phyloP scores from a whole-genome alignment of 92 coral and sea anemone species.

The Diadumene lineata region DNA sequence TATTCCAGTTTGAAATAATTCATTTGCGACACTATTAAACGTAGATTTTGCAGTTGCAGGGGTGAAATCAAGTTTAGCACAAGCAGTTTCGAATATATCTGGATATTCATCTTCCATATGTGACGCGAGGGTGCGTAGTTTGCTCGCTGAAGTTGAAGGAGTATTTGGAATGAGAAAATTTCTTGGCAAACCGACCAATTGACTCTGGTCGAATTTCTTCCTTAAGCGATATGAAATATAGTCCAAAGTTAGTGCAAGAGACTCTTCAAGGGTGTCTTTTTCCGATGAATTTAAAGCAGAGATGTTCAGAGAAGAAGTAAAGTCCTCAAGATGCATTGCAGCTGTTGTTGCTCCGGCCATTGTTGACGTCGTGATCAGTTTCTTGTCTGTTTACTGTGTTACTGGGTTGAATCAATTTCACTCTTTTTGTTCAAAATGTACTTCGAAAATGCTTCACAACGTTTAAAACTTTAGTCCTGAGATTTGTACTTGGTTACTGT shows the following conservation, averaged over 20 bases:
- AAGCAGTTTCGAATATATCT: constrained; percentile 92
- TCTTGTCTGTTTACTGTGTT: constrained; percentile 37
- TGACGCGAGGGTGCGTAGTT: constrained; percentile 83
- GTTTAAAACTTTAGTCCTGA: neutral
- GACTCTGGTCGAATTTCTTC: constrained; percentile 88
- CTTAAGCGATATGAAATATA: constrained; percentile 90
- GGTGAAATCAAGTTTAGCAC: constrained; percentile 84
- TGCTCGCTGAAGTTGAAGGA: constrained; percentile 72
- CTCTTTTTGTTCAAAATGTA: neutral
- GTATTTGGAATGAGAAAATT: constrained; percentile 81
- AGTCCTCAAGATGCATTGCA: constrained; percentile 75
- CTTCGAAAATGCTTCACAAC: constrained; percentile 10
- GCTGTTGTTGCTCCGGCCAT: constrained; percentile 99
- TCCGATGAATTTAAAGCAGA: constrained; percentile 71
- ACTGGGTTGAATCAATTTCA: constrained; percentile 22
- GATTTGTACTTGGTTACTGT: constrained; percentile 26
- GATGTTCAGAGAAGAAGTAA: constrained; percentile 71
- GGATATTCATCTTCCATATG: constrained; percentile 97
- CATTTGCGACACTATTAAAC: constrained; percentile 89
- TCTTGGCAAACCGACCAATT: constrained; percentile 84
- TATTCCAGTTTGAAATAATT: constrained; percentile 88
- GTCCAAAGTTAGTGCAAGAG: constrained; percentile 65
- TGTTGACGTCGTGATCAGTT: constrained; percentile 2
- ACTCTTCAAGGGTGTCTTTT: constrained; percentile 58
- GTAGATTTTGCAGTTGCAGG: constrained; percentile 78